These are phyloP conservation scores for Mobula hypostoma DNA, from an alignment of 2,113 vertebrate species.

Conservation along the genomic window DNA sequence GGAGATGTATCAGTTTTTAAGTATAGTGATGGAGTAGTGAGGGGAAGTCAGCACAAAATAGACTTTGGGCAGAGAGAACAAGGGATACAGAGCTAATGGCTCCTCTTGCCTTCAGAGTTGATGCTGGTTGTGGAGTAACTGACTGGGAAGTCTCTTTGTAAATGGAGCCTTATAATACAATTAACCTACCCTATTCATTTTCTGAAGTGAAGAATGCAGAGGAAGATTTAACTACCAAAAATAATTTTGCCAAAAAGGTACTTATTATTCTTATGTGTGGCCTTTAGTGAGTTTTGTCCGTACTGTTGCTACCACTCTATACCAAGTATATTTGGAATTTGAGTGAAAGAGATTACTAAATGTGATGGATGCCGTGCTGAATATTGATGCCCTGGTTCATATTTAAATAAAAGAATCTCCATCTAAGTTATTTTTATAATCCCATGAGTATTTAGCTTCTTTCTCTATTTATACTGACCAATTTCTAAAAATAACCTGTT, in stretches of 20 bases:
- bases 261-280: not conserved
- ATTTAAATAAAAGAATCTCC: not conserved
- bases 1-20: too few species aligned
- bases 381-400: too few species aligned
- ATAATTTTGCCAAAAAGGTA: not conserved
- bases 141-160: not conserved
- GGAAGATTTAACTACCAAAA: not conserved
- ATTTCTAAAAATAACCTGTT: constrained; percentile 32
- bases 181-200: not conserved
- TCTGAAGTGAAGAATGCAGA: not conserved
- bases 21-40: too few species aligned
- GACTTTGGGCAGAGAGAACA: too few species aligned
- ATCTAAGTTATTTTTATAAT: not conserved
- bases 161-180: not conserved
- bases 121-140: not conserved
- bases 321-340: not conserved
- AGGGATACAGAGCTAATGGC: too few species aligned
- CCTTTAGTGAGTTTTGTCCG: not conserved
- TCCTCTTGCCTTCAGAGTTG: too few species aligned
- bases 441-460: not conserved
- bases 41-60: too few species aligned
- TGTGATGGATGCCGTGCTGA: not conserved
- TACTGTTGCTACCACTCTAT: not conserved
- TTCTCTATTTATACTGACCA: not conserved
- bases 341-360: constrained; percentile 13